Conservation (phyloP, 2,113 vertebrate species). For the Hypanus sabinus region DNA sequence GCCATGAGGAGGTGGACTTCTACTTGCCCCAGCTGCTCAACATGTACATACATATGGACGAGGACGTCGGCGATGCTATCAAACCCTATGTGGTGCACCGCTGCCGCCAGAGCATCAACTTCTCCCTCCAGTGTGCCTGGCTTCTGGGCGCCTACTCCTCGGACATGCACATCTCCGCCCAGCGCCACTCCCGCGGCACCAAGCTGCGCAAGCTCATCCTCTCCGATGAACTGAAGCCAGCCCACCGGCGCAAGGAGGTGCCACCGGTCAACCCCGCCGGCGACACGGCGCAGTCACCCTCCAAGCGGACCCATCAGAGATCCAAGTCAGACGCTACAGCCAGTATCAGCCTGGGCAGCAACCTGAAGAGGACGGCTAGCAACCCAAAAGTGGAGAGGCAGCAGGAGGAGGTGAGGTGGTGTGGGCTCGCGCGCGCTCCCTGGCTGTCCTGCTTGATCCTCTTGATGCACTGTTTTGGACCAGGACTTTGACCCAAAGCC, state of each 20-base stretch:
- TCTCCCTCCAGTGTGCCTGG: constrained; percentile 84
- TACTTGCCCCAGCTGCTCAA: constrained; percentile 91
- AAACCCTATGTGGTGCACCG: constrained; percentile 92
- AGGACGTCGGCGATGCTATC: constrained; percentile 90
- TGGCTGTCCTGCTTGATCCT: not conserved
- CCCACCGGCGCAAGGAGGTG: constrained; percentile 62
- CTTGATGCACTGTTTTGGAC: too few species aligned
- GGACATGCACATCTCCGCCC: constrained; percentile 96
- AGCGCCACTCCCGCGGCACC: constrained; percentile 84
- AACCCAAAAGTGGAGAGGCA: constrained; percentile 91
- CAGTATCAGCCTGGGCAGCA: constrained; percentile 84
- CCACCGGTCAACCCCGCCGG: constrained; percentile 45
- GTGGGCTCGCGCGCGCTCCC: not conserved
- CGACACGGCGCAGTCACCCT: constrained; percentile 73
- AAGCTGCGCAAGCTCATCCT: constrained; percentile 86
- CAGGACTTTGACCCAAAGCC: too few species aligned
- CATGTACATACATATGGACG: constrained; percentile 98
- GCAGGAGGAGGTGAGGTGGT: constrained; percentile 71
- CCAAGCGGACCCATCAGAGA: constrained; percentile 91
- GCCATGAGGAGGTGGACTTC: constrained; percentile 82
- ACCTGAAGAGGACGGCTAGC: constrained; percentile 88
- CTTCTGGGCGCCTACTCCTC: constrained; percentile 86
- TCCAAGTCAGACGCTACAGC: constrained; percentile 91
- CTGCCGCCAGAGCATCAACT: constrained; percentile 90
- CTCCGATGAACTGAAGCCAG: constrained; percentile 83